A percentile compares a stretch with the other conserved stretches of the same genome.
Evolutionary conservation across 2,113 vertebrate genomes (phyloP).

Genomic region (Nothocercus nigrocapillus): DNA sequence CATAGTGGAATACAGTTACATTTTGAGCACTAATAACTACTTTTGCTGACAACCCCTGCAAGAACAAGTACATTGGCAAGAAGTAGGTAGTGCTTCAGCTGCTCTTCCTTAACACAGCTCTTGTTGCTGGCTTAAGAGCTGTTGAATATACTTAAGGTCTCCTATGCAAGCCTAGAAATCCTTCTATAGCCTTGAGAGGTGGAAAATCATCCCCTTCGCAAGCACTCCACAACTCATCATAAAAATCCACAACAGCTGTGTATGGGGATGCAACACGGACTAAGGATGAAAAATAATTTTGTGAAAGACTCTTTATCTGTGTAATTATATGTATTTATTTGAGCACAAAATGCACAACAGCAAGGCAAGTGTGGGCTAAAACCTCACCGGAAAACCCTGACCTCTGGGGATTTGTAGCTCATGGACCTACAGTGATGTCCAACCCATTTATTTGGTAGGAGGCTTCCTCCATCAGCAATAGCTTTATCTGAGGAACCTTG

Average conservation of each 20-base stretch:
- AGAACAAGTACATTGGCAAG: not conserved
- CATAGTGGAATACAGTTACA: not conserved
- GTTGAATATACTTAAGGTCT: not conserved
- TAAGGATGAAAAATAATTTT: not conserved
- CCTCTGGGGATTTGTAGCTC: not conserved
- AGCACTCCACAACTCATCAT: not conserved
- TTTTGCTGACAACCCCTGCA: not conserved
- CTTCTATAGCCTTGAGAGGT: not conserved
- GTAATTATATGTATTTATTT: not conserved
- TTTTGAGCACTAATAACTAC: not conserved
- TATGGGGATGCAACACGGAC: not conserved
- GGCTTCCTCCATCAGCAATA: not conserved
- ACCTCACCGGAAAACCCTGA: not conserved
- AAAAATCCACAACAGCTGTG: not conserved
- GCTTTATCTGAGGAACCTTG: not conserved
- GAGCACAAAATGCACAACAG: not conserved
- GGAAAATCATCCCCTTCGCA: fast-evolving
- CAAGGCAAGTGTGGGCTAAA: not conserved
- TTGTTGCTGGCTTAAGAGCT: not conserved
- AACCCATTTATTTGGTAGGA: not conserved
- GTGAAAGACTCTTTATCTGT: not conserved
- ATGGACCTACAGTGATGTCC: not conserved
- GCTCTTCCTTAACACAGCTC: not conserved
- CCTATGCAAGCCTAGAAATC: not conserved
- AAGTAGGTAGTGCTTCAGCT: not conserved